phyloP scores from a whole-genome alignment of 2,888 invertebrate species.

The Matsumyia berberina region DNA sequence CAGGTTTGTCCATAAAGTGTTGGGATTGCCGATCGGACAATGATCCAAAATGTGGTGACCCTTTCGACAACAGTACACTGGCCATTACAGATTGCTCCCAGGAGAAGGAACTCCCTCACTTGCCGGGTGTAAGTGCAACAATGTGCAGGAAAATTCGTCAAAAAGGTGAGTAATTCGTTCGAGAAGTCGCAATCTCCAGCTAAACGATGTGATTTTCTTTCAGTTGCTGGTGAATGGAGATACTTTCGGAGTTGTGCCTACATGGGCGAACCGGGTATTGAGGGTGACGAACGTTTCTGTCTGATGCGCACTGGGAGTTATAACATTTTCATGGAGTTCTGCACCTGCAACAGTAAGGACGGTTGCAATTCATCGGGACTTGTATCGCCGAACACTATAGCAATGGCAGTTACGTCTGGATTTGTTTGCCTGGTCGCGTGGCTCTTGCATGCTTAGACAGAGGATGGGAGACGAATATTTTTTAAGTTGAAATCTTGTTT shows the following conservation, averaged over 20 bases:
- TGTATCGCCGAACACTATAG: constrained; percentile 82
- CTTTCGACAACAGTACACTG: constrained; percentile 94
- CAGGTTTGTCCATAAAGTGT: constrained; percentile 91
- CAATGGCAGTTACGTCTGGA: constrained; percentile 76
- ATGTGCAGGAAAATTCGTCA: constrained; percentile 97
- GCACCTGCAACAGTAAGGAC: constrained; percentile 96
- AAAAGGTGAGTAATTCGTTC: constrained; percentile 87
- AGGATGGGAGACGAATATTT: constrained; percentile 26
- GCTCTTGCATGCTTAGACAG: constrained; percentile 56
- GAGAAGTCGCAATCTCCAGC: neutral
- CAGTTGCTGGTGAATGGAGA: constrained; percentile 94
- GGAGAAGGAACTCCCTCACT: constrained; percentile 87
- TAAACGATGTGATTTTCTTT: constrained; percentile 77
- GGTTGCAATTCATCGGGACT: constrained; percentile 91
- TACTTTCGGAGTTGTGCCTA: constrained; percentile 95
- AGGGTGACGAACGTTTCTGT: constrained; percentile 95
- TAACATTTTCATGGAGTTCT: constrained; percentile 97
- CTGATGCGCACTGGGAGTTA: constrained; percentile 95
- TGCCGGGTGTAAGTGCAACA: constrained; percentile 89
- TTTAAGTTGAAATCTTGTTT: constrained; percentile 21
- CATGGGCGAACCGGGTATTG: constrained; percentile 95
- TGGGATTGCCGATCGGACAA: constrained; percentile 95
- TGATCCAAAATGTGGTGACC: constrained; percentile 96
- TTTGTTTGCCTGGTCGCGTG: constrained; percentile 76
- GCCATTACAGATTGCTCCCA: constrained; percentile 92